Evolutionary conservation across 2,888 invertebrate species (phyloP).

Genomic region (Patella depressa): DNA sequence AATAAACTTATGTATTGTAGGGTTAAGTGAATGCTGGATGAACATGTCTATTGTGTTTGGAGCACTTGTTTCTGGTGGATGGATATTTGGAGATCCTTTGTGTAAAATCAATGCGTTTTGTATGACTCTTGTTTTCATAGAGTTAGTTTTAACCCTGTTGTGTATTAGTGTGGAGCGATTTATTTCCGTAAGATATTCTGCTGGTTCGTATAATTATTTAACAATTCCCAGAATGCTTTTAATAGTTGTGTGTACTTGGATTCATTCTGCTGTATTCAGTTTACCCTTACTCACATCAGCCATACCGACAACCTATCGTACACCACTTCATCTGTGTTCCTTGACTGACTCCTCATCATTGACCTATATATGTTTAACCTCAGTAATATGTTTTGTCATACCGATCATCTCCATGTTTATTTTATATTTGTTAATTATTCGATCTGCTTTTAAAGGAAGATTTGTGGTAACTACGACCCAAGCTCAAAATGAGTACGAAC

Average conservation of each 20-base stretch:
- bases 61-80: constrained; percentile 48
- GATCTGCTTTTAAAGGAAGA: constrained; percentile 44
- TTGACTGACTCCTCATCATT: constrained; percentile 49
- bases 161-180: constrained; percentile 56
- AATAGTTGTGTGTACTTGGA: constrained; percentile 56
- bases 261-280: constrained; percentile 57
- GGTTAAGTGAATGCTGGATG: constrained; percentile 56
- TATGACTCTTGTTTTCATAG: constrained; percentile 52
- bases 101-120: constrained; percentile 59
- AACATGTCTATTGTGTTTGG: constrained; percentile 62
- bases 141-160: constrained; percentile 49
- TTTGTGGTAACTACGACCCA: constrained; percentile 39
- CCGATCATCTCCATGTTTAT: constrained; percentile 50
- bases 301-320: constrained; percentile 46
- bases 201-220: constrained; percentile 45
- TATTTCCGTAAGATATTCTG: constrained; percentile 51
- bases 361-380: constrained; percentile 46
- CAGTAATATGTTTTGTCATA: constrained; percentile 51
- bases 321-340: constrained; percentile 54
- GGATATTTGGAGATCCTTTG: constrained; percentile 51
- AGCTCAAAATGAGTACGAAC: constrained; percentile 49
- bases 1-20: constrained; percentile 54
- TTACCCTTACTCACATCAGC: constrained; percentile 52
- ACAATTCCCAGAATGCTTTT: constrained; percentile 42
- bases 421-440: constrained; percentile 51